phyloP scores from a whole-genome alignment of 1,140 invertebrate genomes.

The Tetragonula clypearis region DNA sequence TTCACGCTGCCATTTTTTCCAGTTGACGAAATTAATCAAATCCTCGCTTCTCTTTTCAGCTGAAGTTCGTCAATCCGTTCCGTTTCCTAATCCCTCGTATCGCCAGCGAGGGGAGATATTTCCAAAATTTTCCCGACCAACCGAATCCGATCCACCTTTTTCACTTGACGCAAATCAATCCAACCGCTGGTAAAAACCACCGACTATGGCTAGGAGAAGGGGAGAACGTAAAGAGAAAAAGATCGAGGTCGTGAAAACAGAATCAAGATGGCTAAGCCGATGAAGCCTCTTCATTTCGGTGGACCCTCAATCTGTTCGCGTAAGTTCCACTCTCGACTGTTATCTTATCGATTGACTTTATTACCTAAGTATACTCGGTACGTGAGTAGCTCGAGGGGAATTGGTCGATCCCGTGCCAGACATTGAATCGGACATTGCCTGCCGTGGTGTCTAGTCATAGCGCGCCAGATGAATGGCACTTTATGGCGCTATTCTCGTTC shows the following conservation, averaged over 20 bases:
- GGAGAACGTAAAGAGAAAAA: background rate
- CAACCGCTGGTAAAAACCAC: background rate
- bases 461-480: constrained; percentile 32
- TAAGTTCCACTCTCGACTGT: constrained; percentile 18
- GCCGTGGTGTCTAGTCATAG: constrained; percentile 10
- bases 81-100: background rate
- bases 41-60: background rate
- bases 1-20: background rate
- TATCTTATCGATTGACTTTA: constrained; percentile 53
- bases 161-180: background rate
- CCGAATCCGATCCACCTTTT: background rate
- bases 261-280: constrained; percentile 9
- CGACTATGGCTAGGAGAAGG: background rate
- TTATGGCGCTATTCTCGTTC: constrained; percentile 12
- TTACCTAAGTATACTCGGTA: constrained; percentile 32
- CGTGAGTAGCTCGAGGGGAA: constrained; percentile 37
- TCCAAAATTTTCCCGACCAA: background rate
- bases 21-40: background rate
- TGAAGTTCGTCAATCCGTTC: background rate
- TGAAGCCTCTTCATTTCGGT: background rate
- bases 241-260: background rate
- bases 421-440: constrained; percentile 30
- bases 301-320: constrained; percentile 28
- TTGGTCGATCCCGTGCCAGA: constrained; percentile 35
- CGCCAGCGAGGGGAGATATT: too few relatives aligned